These are phyloP conservation scores for Sciurus carolinensis DNA, from an alignment of 2,797 vertebrate species.

Conservation along the genomic window DNA sequence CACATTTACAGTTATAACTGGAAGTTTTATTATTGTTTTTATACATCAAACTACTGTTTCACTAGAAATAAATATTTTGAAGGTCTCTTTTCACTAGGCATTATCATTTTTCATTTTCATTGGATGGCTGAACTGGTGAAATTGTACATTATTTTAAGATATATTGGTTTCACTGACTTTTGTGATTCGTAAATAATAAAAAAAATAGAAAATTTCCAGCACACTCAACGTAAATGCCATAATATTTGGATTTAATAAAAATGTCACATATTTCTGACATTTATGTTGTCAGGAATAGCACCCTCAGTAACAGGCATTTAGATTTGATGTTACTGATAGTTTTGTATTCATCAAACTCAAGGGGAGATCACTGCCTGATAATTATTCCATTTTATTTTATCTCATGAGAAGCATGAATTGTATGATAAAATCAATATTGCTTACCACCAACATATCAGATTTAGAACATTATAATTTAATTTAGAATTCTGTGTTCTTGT, in stretches of 20 bases:
- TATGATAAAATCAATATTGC: not conserved
- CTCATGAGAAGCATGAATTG: not conserved
- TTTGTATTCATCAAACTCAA: not conserved
- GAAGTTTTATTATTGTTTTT: not conserved
- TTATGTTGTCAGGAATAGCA: not conserved
- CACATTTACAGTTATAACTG: not conserved
- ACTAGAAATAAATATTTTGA: not conserved
- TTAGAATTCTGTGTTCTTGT: not conserved
- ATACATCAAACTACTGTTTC: not conserved
- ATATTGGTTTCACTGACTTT: not conserved
- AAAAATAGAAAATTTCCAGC: too few species aligned
- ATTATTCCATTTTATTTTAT: not conserved
- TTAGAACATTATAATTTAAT: conserved; percentile 12
- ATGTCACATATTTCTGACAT: not conserved
- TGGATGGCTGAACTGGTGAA: not conserved
- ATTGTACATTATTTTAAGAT: not conserved
- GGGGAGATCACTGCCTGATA: not conserved
- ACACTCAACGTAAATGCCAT: not conserved
- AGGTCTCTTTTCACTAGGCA: not conserved
- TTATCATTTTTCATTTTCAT: conserved; percentile 13
- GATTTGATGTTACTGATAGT: not conserved
- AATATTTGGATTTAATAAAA: not conserved
- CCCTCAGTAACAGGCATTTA: not conserved
- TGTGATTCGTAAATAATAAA: not conserved
- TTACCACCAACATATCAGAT: not conserved